Evolutionary conservation across 2,113 vertebrate species (phyloP), one percentile per base, ranked within the genome.

Genomic region (Grantiella picta): DNA sequence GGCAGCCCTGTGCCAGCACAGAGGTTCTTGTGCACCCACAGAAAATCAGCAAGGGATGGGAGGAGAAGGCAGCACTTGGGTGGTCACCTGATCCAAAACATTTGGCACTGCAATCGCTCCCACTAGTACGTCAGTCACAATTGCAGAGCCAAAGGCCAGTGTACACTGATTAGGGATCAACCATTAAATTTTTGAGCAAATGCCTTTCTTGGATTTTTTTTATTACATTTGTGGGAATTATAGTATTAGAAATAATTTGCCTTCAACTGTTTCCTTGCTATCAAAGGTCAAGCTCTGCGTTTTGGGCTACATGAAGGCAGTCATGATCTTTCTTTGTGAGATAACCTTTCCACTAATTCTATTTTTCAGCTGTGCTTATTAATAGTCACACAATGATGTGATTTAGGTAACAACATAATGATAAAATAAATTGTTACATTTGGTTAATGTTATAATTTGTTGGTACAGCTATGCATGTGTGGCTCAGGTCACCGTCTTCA

Each of bases 21-120:
- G 53, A 79, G 9, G 9, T 68, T 45, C 44, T 53, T 35, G 17
- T 24, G 14, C 27, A 61, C 14, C 24, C n/a, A 42, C 18, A 31
- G 14, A 5, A 45, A 10, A 12, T 16, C 2, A 2, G 31, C 17
- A 73, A 60, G 12, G 16, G 36, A 15, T 2, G 2, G 56, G n/a
- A 71, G 53, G 17, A 78, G 47, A 61, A 72, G 24, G 29, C 35
- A 91, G 13, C 53, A 18, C 21, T 52, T 47, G 28, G 25, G 17
- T 76, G 28, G 19, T 14, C 44, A 36, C 7, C 16, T 47, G 4
- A 47, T 59, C 33, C 11, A 9, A 64, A 76, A 40, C 11, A 85
- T 72, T 45, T 61, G 42, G 18, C 23, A 31, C 42, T 80, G 28
- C 20, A 45, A 35, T 49, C 63, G 49, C 10, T 63, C 25, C 69